These are phyloP conservation scores for Paramisgurnus dabryanus DNA, from an alignment of 2,113 vertebrate species.

Conservation along the genomic window DNA sequence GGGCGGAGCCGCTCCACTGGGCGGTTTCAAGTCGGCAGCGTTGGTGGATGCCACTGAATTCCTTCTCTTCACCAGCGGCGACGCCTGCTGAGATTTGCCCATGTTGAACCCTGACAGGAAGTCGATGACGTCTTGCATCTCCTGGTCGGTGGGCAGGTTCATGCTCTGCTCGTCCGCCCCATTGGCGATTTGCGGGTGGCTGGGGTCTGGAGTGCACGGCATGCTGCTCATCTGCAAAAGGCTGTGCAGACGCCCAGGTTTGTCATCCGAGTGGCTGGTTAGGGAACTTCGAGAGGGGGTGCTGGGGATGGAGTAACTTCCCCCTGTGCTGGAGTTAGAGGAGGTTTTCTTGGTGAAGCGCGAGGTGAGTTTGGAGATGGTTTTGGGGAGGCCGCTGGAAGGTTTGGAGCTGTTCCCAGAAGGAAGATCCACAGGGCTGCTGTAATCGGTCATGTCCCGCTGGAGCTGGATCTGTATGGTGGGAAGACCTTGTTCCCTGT, in stretches of 20 bases:
- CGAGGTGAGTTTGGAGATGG: conserved; percentile 96
- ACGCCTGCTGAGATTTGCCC: conserved; percentile 97
- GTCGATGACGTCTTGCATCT: conserved; percentile 99
- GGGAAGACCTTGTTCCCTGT: conserved; percentile 91
- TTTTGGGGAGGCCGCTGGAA: conserved; percentile 91
- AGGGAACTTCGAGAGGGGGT: conserved; percentile 85
- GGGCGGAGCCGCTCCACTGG: conserved; percentile 72
- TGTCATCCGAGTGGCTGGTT: conserved; percentile 82
- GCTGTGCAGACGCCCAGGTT: conserved; percentile 81
- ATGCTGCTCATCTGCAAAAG: conserved; percentile 84
- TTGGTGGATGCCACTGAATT: conserved; percentile 88
- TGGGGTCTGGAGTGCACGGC: conserved; percentile 75
- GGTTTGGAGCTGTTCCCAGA: conserved; percentile 85
- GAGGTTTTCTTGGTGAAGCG: conserved; percentile 95
- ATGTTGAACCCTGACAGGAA: conserved; percentile 98
- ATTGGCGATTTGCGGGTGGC: conserved; percentile 77
- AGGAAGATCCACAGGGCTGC: conserved; percentile 81
- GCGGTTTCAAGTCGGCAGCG: conserved; percentile 85
- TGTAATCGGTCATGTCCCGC: conserved; percentile 85
- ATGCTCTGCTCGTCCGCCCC: conserved; percentile 93
- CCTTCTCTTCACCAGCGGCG: conserved; percentile 88
- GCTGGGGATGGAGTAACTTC: conserved; percentile 89
- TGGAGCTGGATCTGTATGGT: conserved; percentile 97
- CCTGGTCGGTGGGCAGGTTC: conserved; percentile 97
- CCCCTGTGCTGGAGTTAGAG: conserved; percentile 78